Percentiles rank a stretch among this genome's conserved stretches.
Conservation (phyloP, 2,797 vertebrate genomes). For the Podarcis siculus region DNA sequence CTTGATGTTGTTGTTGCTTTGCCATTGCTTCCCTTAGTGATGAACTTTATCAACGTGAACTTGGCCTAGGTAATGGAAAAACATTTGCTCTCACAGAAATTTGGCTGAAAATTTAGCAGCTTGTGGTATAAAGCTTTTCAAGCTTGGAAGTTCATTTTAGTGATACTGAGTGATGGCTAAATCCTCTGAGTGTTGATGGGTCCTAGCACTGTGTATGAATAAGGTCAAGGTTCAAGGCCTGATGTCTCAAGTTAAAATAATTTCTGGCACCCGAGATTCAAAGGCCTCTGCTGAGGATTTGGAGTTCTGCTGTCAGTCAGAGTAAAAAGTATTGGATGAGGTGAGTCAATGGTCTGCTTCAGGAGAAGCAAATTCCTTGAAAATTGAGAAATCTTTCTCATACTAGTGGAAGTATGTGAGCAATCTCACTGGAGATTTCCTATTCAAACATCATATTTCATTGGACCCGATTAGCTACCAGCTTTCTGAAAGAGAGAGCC, state of each 20-base stretch:
- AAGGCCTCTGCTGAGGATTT: background rate
- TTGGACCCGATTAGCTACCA: background rate
- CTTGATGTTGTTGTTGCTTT: background rate
- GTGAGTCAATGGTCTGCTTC: background rate
- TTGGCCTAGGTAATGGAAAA: background rate
- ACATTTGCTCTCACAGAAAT: background rate
- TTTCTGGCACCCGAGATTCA: background rate
- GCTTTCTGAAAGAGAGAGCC: background rate
- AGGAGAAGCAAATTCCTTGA: background rate
- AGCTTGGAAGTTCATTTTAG: background rate
- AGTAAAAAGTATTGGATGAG: background rate
- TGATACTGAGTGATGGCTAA: background rate
- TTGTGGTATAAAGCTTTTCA: background rate
- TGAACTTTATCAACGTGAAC: background rate
- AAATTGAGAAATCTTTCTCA: background rate
- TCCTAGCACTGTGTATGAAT: background rate
- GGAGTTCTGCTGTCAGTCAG: background rate
- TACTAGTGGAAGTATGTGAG: background rate
- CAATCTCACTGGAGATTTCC: background rate
- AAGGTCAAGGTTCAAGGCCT: background rate
- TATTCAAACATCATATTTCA: background rate
- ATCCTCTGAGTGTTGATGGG: background rate
- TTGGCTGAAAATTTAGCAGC: background rate
- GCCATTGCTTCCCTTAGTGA: background rate
- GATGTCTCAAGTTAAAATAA: background rate